phyloP scores from a whole-genome alignment of 2,888 invertebrate genomes.

The Athalia circularis region DNA sequence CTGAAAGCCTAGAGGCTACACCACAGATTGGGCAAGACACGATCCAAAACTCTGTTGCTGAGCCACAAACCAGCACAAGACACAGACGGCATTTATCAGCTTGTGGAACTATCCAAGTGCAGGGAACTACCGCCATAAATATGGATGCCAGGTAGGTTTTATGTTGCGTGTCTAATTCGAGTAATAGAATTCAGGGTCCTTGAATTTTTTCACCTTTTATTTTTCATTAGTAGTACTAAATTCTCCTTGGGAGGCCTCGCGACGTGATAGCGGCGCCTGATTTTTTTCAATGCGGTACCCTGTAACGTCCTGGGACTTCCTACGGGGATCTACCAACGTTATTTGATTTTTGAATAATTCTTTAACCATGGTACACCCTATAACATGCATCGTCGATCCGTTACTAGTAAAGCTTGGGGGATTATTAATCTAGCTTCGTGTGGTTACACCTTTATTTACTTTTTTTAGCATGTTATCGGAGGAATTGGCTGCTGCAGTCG shows the following conservation, averaged over 20 bases:
- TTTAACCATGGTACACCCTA: too few species aligned
- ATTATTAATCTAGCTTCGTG: slow-evolving; percentile 42
- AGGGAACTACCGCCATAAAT: slow-evolving; percentile 63
- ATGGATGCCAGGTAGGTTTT: slow-evolving; percentile 70
- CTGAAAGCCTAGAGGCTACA: slow-evolving; percentile 79
- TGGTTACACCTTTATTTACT: slow-evolving; percentile 53
- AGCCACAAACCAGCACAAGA: slow-evolving; percentile 69
- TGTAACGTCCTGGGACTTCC: slow-evolving; percentile 72
- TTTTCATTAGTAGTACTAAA: slow-evolving; percentile 43
- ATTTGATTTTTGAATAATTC: too few species aligned
- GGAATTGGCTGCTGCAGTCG: slow-evolving; percentile 78
- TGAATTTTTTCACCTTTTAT: not conserved
- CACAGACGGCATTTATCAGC: slow-evolving; percentile 79
- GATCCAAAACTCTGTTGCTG: slow-evolving; percentile 73
- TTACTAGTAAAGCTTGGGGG: not conserved
- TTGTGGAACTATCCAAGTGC: slow-evolving; percentile 72
- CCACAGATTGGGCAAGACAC: slow-evolving; percentile 74
- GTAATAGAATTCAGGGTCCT: too few species aligned
- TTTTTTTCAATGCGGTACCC: slow-evolving; percentile 67
- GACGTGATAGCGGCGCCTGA: slow-evolving; percentile 71
- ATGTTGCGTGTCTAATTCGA: not conserved
- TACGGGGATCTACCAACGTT: slow-evolving; percentile 65
- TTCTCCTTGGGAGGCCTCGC: slow-evolving; percentile 71
- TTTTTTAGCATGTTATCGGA: slow-evolving; percentile 71
- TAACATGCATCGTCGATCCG: not conserved